A percentile compares a stretch with the other conserved stretches of the same genome.
These are phyloP conservation scores for Perca schrenkii DNA, from an alignment of 2,113 vertebrate genomes.

Conservation along the genomic window DNA sequence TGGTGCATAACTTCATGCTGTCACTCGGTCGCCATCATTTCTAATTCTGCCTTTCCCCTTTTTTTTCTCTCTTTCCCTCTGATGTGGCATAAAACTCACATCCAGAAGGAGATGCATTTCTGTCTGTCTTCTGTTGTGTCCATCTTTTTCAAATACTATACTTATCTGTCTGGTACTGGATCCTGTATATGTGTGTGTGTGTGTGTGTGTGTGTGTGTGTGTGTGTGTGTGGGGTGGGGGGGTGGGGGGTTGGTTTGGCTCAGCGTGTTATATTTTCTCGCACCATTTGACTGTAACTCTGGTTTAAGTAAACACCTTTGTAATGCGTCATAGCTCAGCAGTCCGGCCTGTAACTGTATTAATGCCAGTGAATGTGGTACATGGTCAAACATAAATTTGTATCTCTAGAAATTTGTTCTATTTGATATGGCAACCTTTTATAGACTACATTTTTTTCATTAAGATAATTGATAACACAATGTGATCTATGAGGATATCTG, in stretches of 20 bases:
- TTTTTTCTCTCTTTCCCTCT: not conserved
- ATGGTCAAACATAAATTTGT: not conserved
- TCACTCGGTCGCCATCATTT: constrained; percentile 27
- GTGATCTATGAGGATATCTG: too few species aligned
- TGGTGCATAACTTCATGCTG: constrained; percentile 55
- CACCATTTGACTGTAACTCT: constrained; percentile 1
- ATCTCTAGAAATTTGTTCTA: not conserved
- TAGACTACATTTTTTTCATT: too few species aligned
- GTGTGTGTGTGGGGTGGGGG: not conserved
- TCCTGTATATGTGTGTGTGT: too few species aligned
- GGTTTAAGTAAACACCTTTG: constrained; percentile 9
- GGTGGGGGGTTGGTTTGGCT: not conserved
- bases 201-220: too few species aligned
- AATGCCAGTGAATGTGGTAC: not conserved
- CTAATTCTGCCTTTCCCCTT: constrained; percentile 10
- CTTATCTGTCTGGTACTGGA: not conserved
- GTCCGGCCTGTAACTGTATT: not conserved
- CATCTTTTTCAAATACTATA: not conserved
- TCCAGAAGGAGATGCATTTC: not conserved
- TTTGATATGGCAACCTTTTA: too few species aligned
- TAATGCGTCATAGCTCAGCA: not conserved
- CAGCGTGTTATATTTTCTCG: not conserved
- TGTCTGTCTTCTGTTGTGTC: not conserved
- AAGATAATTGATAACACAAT: too few species aligned
- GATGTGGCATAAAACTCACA: constrained; percentile 8